These are phyloP conservation scores for Euura saliciscinereae DNA, from an alignment of 1,140 invertebrate species.

Conservation along the genomic window DNA sequence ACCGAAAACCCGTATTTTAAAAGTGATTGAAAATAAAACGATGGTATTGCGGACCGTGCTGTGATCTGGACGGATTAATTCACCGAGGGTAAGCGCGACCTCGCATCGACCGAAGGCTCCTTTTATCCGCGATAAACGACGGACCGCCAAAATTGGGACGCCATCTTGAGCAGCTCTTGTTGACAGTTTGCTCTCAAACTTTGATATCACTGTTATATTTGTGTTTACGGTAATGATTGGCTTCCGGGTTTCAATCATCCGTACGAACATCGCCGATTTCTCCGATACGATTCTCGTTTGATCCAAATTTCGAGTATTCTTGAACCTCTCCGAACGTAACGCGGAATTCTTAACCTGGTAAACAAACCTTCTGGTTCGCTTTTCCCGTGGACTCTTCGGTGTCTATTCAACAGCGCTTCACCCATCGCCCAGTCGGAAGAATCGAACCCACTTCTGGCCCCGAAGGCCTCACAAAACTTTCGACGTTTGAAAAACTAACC, in stretches of 20 bases:
- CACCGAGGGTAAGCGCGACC: not conserved
- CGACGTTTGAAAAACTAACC: not conserved
- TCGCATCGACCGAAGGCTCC: not conserved
- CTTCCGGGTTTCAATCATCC: no score
- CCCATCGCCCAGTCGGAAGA: no score
- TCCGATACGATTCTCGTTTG: no score
- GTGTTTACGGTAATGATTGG: not conserved
- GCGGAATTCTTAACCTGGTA: not conserved
- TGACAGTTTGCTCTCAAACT: conserved; percentile 39
- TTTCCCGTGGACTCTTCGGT: no score
- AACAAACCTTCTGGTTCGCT: not conserved
- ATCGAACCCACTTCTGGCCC: no score
- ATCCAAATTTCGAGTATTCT: no score
- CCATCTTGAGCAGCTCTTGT: conserved; percentile 47
- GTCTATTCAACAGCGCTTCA: no score
- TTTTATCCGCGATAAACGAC: not conserved
- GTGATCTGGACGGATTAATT: not conserved
- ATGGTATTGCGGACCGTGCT: conserved; percentile 5
- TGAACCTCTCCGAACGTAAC: no score
- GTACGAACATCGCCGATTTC: no score
- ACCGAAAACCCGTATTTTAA: not conserved
- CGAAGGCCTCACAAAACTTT: not conserved
- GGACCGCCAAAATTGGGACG: conserved; percentile 51
- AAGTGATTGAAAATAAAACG: not conserved
- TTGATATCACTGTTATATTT: not conserved